Conservation (phyloP, 2,113 vertebrate species). For the Ictalurus furcatus region DNA sequence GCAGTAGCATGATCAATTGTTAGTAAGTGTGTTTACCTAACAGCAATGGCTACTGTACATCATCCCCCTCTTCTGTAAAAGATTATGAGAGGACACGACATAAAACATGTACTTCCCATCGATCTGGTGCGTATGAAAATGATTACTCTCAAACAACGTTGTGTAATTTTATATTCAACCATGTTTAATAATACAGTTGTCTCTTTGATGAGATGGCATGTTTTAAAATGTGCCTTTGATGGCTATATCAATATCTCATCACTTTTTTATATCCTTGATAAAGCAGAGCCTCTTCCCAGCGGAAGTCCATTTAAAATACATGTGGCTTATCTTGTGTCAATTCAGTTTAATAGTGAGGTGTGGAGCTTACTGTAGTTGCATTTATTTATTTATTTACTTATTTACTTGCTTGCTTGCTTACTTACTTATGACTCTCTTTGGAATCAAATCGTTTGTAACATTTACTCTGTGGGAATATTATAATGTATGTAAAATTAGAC, state of each 20-base stretch:
- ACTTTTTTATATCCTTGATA: conserved; percentile 71
- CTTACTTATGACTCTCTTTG: background rate
- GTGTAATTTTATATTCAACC: conserved; percentile 65
- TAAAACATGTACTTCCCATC: conserved; percentile 48
- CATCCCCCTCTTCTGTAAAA: conserved; percentile 26
- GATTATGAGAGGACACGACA: conserved; percentile 29
- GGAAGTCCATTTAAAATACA: conserved; percentile 43
- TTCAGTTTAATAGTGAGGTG: conserved; percentile 31
- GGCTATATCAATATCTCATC: conserved; percentile 75
- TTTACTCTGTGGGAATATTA: background rate
- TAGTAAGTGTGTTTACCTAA: conserved; percentile 30
- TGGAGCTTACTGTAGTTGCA: background rate
- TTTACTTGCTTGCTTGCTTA: too few species aligned
- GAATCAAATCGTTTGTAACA: background rate
- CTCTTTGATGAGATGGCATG: conserved; percentile 69
- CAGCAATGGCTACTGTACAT: conserved; percentile 23
- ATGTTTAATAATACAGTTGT: conserved; percentile 69
- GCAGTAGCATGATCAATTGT: conserved; percentile 30
- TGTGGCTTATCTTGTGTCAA: conserved; percentile 24
- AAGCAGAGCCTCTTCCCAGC: conserved; percentile 46
- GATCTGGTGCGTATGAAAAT: conserved; percentile 51
- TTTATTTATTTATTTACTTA: background rate
- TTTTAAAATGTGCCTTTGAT: conserved; percentile 74
- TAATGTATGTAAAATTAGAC: background rate
- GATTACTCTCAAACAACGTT: conserved; percentile 40